Evolutionary conservation across 2,888 invertebrate species (phyloP).

Genomic region (Parnassius mnemosyne): DNA sequence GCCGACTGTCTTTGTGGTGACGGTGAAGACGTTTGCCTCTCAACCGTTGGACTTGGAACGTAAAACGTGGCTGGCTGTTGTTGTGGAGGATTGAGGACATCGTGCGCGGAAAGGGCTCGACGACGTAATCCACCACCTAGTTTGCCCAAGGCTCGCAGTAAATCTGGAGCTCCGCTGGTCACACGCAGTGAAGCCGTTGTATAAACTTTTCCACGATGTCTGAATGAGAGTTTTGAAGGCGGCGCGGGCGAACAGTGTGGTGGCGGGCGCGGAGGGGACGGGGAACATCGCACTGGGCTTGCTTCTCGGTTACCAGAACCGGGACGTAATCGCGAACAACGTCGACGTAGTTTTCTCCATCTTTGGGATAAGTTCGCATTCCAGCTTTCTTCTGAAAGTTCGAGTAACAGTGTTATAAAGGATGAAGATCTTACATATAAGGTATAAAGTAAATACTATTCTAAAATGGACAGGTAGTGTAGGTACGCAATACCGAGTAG

Average conservation of each 20-base stretch:
- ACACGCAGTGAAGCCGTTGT: slow-evolving; percentile 75
- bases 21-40: slow-evolving; percentile 67
- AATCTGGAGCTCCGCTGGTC: slow-evolving; percentile 83
- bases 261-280: slow-evolving; percentile 76
- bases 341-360: slow-evolving; percentile 86
- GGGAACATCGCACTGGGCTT: slow-evolving; percentile 79
- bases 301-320: slow-evolving; percentile 79
- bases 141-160: slow-evolving; percentile 84
- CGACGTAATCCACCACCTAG: slow-evolving; percentile 85
- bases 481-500: not conserved
- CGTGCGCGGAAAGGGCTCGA: slow-evolving; percentile 85
- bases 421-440: not conserved
- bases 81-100: slow-evolving; percentile 81
- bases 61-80: slow-evolving; percentile 84
- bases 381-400: slow-evolving; percentile 84
- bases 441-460: not conserved
- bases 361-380: slow-evolving; percentile 87
- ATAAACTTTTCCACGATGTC: slow-evolving; percentile 75
- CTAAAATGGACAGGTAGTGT: not conserved
- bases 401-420: slow-evolving; percentile 15
- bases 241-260: slow-evolving; percentile 75
- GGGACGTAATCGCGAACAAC: slow-evolving; percentile 85
- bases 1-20: slow-evolving; percentile 63
- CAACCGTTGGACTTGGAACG: slow-evolving; percentile 83
- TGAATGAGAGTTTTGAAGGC: slow-evolving; percentile 69